Evolutionary conservation across 2,797 vertebrate genomes (phyloP).

Genomic region (Anisognathus igniventris): DNA sequence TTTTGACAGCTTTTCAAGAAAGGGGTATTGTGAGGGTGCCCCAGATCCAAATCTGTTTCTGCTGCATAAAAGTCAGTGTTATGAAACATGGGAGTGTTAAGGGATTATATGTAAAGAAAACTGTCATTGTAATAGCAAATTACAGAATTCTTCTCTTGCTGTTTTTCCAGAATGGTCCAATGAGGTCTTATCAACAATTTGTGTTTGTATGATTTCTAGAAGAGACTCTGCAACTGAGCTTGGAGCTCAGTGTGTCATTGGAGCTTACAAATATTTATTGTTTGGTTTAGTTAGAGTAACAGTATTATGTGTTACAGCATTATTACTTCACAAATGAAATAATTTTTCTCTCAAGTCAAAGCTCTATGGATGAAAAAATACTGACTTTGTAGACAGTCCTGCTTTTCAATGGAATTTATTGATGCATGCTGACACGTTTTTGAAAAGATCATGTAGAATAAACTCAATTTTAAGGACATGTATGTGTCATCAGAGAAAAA

Average conservation of each 20-base stretch:
- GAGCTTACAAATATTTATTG: neutral
- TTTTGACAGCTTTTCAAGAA: neutral
- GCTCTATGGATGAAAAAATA: neutral
- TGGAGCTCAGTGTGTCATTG: neutral
- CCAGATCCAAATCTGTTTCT: neutral
- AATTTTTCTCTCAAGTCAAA: neutral
- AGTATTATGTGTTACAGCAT: neutral
- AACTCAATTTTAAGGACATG: neutral
- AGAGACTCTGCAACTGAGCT: neutral
- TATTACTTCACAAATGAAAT: neutral
- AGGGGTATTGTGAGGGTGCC: neutral
- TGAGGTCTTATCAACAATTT: neutral
- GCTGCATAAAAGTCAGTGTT: neutral
- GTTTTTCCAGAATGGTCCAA: neutral
- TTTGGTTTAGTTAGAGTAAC: neutral
- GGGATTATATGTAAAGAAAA: neutral
- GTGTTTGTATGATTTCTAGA: neutral
- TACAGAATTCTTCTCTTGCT: neutral
- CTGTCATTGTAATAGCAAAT: neutral
- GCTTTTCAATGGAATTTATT: neutral
- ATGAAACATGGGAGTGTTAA: neutral
- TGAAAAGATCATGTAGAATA: neutral
- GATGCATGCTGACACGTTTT: neutral
- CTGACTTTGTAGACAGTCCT: neutral
- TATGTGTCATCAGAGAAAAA: neutral